A percentile compares a stretch with the other conserved stretches of the same genome.
These are phyloP conservation scores for Pyrgilauda ruficollis DNA, from an alignment of 2,113 vertebrate species.

Conservation along the genomic window DNA sequence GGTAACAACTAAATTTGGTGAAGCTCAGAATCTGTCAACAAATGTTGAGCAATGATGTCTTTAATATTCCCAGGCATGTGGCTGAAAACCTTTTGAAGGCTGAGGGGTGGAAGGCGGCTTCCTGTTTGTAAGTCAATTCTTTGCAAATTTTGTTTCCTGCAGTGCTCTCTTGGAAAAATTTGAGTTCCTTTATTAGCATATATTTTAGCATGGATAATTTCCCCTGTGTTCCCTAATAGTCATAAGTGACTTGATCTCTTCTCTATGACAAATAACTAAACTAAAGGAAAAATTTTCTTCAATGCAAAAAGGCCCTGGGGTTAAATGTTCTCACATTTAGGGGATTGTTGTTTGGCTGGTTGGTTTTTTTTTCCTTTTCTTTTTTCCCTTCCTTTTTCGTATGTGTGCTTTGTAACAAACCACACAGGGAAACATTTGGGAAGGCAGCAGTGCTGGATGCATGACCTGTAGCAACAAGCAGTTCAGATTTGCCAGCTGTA, in stretches of 20 bases:
- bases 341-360: background rate
- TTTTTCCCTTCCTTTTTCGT: background rate
- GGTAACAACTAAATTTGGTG: constrained; percentile 70
- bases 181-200: constrained; percentile 73
- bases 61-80: constrained; percentile 80
- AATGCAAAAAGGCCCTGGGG: background rate
- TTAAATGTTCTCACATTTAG: constrained; percentile 25
- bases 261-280: constrained; percentile 31
- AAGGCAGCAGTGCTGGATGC: background rate
- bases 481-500: background rate
- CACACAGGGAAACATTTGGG: background rate
- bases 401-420: background rate
- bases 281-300: background rate
- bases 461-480: background rate
- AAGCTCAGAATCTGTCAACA: constrained; percentile 71
- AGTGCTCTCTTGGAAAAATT: constrained; percentile 76
- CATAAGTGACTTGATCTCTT: constrained; percentile 50
- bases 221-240: constrained; percentile 65
- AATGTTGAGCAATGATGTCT: constrained; percentile 78
- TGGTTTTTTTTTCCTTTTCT: background rate
- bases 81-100: constrained; percentile 79
- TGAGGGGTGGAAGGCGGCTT: constrained; percentile 78
- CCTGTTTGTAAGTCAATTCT: constrained; percentile 79
- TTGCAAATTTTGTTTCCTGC: constrained; percentile 75
- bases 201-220: constrained; percentile 72